phyloP scores from a whole-genome alignment of 2,113 vertebrate species.

The Cervus canadensis region DNA sequence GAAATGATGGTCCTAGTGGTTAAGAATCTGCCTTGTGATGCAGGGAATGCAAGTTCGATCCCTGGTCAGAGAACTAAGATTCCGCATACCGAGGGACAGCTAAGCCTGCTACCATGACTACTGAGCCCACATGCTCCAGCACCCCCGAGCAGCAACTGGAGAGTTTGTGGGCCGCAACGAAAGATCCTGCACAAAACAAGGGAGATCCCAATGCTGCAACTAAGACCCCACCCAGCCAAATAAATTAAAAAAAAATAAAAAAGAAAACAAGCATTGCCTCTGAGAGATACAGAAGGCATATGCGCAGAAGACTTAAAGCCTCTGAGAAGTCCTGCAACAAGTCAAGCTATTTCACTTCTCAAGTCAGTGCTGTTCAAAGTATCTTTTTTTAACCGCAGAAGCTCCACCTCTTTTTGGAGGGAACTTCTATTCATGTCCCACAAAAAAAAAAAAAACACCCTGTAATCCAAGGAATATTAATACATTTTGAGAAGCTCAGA shows the following conservation, averaged over 20 bases:
- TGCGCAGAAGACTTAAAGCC: not conserved
- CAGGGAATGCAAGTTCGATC: not conserved
- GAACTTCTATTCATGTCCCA: not conserved
- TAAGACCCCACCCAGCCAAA: not conserved
- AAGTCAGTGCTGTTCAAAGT: not conserved
- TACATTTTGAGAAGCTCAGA: not conserved
- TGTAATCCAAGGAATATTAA: not conserved
- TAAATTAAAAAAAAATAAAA: not conserved
- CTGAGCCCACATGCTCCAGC: not conserved
- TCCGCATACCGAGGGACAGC: not conserved
- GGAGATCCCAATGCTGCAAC: not conserved
- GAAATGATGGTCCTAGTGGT: not conserved
- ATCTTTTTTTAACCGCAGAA: not conserved
- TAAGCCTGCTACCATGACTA: not conserved
- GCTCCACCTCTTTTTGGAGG: not conserved
- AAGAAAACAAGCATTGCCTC: not conserved
- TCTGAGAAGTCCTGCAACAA: not conserved
- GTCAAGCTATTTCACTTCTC: not conserved
- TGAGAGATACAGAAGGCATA: not conserved
- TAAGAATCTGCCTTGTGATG: not conserved
- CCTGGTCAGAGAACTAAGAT: not conserved
- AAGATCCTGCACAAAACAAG: not conserved
- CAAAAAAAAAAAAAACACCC: not conserved
- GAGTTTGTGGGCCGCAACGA: accelerated
- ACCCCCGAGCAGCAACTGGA: not conserved